A percentile compares a stretch with the other conserved stretches of the same genome.
Evolutionary conservation across 2,113 vertebrate genomes (phyloP).

Genomic region (Anthoscopus minutus): DNA sequence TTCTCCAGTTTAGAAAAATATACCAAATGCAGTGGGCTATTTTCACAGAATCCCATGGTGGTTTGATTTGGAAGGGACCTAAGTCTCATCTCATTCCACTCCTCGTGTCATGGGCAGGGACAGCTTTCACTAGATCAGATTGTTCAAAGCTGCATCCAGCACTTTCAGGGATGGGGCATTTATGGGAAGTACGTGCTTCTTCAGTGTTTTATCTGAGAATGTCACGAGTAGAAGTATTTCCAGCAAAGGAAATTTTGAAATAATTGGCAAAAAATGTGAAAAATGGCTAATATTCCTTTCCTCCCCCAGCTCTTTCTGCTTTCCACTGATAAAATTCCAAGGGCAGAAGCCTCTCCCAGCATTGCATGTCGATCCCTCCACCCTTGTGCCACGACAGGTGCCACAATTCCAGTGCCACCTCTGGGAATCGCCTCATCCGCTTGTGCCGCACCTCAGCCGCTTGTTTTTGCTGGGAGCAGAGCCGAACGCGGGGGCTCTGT

Average conservation of each 20-base stretch:
- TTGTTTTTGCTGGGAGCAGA: neutral
- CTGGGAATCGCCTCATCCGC: fast-evolving
- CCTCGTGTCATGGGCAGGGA: neutral
- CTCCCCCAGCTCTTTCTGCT: neutral
- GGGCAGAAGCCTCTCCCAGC: neutral
- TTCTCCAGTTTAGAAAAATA: neutral
- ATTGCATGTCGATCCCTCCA: fast-evolving
- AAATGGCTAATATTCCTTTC: neutral
- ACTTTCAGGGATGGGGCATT: neutral
- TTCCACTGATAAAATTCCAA: neutral
- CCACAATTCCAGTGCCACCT: neutral
- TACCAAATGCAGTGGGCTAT: neutral
- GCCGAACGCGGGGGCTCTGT: fast-evolving
- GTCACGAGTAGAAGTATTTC: fast-evolving
- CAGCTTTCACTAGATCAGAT: neutral
- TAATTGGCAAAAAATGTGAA: neutral
- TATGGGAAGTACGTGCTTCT: neutral
- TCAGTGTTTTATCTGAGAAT: neutral
- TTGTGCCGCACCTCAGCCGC: fast-evolving
- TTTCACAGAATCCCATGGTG: neutral
- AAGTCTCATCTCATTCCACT: neutral
- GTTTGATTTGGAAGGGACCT: neutral
- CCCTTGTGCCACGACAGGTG: fast-evolving
- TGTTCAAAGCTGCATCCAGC: neutral
- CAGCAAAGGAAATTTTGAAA: neutral